Evolutionary conservation across 2,888 invertebrate genomes (phyloP).

Genomic region (Sepiola atlantica): DNA sequence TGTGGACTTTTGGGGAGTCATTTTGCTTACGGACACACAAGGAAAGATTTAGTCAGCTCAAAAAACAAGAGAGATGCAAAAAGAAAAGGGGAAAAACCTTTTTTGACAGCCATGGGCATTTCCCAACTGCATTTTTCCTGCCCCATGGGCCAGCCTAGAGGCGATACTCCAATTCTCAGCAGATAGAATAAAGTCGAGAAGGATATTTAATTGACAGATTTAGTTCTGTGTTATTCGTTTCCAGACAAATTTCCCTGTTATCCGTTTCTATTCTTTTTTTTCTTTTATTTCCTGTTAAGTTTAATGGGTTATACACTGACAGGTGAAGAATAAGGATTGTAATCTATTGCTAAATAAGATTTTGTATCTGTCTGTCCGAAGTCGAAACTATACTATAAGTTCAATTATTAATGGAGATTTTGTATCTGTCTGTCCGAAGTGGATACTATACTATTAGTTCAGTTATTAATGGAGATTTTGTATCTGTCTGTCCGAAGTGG

Average conservation of each 20-base stretch:
- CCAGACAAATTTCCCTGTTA: no score
- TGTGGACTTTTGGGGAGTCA: conserved; percentile 12
- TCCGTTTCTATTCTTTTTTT: background rate
- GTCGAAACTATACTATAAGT: background rate
- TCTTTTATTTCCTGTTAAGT: background rate
- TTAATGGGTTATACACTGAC: background rate
- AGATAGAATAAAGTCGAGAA: background rate
- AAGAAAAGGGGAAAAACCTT: background rate
- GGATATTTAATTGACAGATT: background rate
- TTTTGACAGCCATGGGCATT: background rate
- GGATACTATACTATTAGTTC: no score
- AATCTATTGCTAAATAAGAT: background rate
- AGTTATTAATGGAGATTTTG: no score
- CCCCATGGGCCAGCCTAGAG: background rate
- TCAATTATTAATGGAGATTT: no score
- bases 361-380: background rate
- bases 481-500: no score
- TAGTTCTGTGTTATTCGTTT: background rate
- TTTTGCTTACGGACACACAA: conserved; percentile 19
- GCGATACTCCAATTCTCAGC: background rate
- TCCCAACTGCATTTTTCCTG: background rate
- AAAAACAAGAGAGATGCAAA: background rate
- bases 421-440: background rate
- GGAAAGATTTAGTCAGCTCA: background rate
- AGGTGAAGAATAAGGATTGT: background rate